phyloP scores from a whole-genome alignment of 1,140 invertebrate species.

The Saccostrea cuccullata region DNA sequence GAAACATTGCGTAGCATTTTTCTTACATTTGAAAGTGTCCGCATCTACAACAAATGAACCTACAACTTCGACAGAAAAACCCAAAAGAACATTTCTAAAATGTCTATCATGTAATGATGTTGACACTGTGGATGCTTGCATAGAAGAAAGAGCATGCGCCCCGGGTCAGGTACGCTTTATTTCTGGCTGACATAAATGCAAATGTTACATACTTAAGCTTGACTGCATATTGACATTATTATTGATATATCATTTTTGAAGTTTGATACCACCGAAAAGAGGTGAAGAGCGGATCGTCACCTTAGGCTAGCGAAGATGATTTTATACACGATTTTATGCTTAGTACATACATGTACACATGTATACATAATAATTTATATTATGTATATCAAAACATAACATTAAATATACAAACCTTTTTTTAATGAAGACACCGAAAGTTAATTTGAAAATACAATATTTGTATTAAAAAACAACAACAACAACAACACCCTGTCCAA shows the following conservation, averaged over 20 bases:
- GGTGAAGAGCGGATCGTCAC: too few species aligned
- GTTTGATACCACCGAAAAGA: background rate
- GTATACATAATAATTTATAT: too few species aligned
- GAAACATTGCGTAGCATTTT: background rate
- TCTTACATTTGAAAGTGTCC: background rate
- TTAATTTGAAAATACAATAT: too few species aligned
- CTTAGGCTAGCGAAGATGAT: too few species aligned
- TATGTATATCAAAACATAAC: too few species aligned
- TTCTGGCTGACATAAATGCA: background rate
- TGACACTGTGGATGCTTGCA: conserved; percentile 2
- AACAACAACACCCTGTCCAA: too few species aligned
- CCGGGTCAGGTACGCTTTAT: background rate
- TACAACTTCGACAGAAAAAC: background rate
- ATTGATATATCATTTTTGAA: background rate
- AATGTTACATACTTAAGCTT: background rate
- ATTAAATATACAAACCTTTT: too few species aligned
- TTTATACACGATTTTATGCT: too few species aligned
- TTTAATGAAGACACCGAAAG: too few species aligned
- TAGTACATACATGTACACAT: too few species aligned
- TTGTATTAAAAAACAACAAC: too few species aligned
- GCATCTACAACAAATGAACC: background rate
- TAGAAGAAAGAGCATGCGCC: background rate
- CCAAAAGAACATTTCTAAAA: background rate
- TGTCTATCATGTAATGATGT: background rate
- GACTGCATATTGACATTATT: background rate